A percentile compares a stretch with the other conserved stretches of the same genome.
Evolutionary conservation across 1,140 invertebrate genomes (phyloP).

Genomic region (Samia ricini): DNA sequence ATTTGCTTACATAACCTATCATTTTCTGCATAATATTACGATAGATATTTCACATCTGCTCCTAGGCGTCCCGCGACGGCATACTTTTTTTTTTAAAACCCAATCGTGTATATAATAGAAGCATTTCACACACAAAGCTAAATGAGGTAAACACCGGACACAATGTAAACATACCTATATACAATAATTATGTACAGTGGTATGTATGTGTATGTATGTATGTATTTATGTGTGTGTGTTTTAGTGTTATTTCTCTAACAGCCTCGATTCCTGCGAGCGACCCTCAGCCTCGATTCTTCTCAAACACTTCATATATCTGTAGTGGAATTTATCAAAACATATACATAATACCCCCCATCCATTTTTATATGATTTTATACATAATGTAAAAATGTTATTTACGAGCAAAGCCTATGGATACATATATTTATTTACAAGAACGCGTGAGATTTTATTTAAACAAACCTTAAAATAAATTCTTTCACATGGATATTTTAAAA

Average conservation of each 20-base stretch:
- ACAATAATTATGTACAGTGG: slow-evolving; percentile 60
- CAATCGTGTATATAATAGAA: background rate
- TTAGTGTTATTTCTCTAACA: slow-evolving; percentile 44
- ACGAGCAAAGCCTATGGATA: too few relatives aligned
- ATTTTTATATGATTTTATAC: too few relatives aligned
- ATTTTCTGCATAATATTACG: too few relatives aligned
- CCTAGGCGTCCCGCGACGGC: too few relatives aligned
- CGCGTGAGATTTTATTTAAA: too few relatives aligned
- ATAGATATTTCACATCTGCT: too few relatives aligned
- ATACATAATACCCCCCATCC: slow-evolving; percentile 21
- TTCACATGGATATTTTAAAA: too few relatives aligned
- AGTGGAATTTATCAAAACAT: slow-evolving; percentile 27
- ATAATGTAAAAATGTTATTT: too few relatives aligned
- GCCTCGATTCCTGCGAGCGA: slow-evolving; percentile 42
- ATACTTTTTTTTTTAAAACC: background rate
- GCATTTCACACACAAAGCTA: background rate
- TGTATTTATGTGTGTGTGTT: slow-evolving; percentile 17
- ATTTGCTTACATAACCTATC: too few relatives aligned
- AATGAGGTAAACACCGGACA: slow-evolving; percentile 28
- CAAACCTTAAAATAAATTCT: too few relatives aligned
- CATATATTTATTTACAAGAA: too few relatives aligned
- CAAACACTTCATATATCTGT: slow-evolving; percentile 58
- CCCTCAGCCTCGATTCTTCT: slow-evolving; percentile 57
- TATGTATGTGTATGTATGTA: slow-evolving; percentile 17
- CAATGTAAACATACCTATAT: slow-evolving; percentile 70